Evolutionary conservation across 2,113 vertebrate genomes (phyloP), one percentile per base, ranked within the genome.

Genomic region (Axis porcinus): DNA sequence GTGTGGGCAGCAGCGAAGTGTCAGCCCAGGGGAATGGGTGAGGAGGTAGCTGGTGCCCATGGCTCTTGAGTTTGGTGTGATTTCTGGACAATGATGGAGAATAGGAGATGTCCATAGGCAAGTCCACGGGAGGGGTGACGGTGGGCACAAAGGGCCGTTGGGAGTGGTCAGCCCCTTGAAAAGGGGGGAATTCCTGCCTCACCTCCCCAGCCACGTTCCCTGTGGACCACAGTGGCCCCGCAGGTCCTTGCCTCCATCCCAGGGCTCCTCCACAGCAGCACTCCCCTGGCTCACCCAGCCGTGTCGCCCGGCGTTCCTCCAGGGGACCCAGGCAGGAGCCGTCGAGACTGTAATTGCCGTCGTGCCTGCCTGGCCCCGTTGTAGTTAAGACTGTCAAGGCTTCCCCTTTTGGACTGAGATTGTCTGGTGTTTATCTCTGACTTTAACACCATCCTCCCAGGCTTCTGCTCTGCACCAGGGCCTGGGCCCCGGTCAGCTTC

Each of bases 391-490:
- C 97, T 96, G 96, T 96, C 97, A 97, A 13, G 97, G 92, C 94
- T 98, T 96, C 97, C 91, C 97, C 91, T 97, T 98, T 95, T 92
- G 96, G 97, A 97, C 98, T 79, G 79, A 94, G 97, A 83, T 12
- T 67, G 96, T 91, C 91, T 79, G 64, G 93, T 95, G 86, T 98
- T 93, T 97, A 36, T 98, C 94, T 74, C 91, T 74, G 2, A 86
- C 93, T 96, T 97, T 86, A 95, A 87, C 97, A 76, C 84, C 82
- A 25, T 64, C 87, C 95, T 97, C 94, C 88, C 97, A 97, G 96
- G 19, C 96, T 62, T 97, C 82, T 90, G 36, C 76, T 52, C 89
- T 4, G 6, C 0, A 13, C 27, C 0, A 2, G 60, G 30, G 25
- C 89, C 70, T 14, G 17, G 81, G 82, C 47, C 67, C 54, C 92